phyloP scores from a whole-genome alignment of 2,888 invertebrate species.

The Arenicola marina region DNA sequence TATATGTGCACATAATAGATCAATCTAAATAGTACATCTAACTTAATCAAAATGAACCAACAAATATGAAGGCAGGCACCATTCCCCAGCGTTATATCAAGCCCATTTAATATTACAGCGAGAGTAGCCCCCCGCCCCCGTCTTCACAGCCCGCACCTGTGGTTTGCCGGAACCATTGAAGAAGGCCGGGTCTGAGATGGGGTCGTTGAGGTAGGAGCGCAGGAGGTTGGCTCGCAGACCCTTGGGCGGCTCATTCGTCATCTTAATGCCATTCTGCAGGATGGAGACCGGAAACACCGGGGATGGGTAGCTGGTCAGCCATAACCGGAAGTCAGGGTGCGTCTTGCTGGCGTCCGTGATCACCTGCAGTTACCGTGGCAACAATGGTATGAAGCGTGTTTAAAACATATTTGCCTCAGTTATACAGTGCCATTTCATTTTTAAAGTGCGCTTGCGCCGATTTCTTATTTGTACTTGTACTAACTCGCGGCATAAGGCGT shows the following conservation, averaged over 20 bases:
- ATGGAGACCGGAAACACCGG: conserved; percentile 60
- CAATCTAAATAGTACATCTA: neutral
- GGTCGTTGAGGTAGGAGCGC: conserved; percentile 61
- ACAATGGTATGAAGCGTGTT: no score
- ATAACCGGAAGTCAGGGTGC: conserved; percentile 55
- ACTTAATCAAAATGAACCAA: no score
- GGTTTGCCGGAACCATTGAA: conserved; percentile 69
- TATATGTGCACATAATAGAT: no score
- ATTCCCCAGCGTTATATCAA: no score
- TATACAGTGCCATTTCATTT: no score
- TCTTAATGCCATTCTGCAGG: conserved; percentile 61
- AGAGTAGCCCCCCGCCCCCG: no score
- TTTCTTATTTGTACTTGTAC: no score
- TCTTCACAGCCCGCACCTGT: conserved; percentile 39
- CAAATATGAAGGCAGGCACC: no score
- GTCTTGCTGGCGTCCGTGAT: conserved; percentile 51
- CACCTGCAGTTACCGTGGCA: no score
- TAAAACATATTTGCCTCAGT: no score
- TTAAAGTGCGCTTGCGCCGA: no score
- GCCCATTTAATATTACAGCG: neutral
- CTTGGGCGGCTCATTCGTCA: conserved; percentile 61
- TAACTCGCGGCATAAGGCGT: no score
- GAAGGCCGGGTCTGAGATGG: conserved; percentile 70
- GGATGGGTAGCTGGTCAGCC: conserved; percentile 61
- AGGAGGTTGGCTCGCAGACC: conserved; percentile 61